These are phyloP conservation scores for Proteles cristata DNA, from an alignment of 2,113 vertebrate genomes.

Conservation along the genomic window DNA sequence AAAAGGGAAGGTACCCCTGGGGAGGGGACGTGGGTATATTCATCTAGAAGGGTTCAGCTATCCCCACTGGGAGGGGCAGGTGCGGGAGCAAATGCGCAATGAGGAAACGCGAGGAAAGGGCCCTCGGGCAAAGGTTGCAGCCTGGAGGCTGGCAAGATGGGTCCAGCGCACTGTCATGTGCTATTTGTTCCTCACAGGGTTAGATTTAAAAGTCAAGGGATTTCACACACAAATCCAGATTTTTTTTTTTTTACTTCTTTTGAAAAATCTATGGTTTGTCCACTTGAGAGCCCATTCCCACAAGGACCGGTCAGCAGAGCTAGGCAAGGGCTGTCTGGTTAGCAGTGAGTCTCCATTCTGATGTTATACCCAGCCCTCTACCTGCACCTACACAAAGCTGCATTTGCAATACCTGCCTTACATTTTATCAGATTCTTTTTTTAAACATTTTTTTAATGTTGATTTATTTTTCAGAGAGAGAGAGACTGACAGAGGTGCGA, in stretches of 20 bases:
- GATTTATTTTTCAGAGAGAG: no score
- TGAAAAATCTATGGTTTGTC: neutral
- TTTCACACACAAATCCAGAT: neutral
- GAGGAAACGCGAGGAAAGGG: neutral
- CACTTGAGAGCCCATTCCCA: neutral
- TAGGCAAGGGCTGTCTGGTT: rapidly evolving
- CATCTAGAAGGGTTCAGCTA: neutral
- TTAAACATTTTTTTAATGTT: no score
- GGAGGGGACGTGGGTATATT: neutral
- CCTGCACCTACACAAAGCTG: neutral
- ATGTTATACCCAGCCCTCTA: rapidly evolving
- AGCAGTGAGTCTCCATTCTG: neutral
- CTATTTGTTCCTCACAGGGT: neutral
- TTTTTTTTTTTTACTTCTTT: neutral
- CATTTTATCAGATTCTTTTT: neutral
- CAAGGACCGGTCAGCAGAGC: neutral
- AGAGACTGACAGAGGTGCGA: no score
- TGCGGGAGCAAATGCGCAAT: neutral
- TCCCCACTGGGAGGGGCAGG: neutral
- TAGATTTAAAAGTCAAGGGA: neutral
- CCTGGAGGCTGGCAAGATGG: neutral
- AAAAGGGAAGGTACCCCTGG: neutral
- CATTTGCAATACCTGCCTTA: neutral
- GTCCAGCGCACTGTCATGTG: neutral
- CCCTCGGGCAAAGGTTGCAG: neutral